Base-by-base conservation (phyloP, 2,888 invertebrate genomes). In the Polyommatus icarus region DNA sequence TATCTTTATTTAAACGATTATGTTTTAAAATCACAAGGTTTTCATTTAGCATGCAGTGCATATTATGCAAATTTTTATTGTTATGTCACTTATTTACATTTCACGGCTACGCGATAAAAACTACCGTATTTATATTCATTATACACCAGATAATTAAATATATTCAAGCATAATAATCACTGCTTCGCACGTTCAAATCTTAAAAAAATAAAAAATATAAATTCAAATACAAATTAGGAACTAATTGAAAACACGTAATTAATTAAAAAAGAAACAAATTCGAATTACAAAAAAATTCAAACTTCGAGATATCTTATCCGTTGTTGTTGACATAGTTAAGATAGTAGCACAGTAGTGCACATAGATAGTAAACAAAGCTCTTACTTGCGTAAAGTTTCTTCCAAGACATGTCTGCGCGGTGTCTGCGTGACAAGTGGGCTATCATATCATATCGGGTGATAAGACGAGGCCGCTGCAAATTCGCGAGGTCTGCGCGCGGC, bases 381-480 rank as follows among this genome's bases (percentile, higher is more conserved):
- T 90, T 84, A 90, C 90, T 83, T 54, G 84, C 81, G 54, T 84
- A 84, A 54, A 84, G 80, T 80, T 89, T 89, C 82, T 88, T 89
- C 88, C 87, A 88, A 81, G 82, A 83, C 84, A 86, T 86, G 73
- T 82, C 84, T 84, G 84, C 82, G 83, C 80, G 84, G 84, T 84
- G 87, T 87, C 87, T 88, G 87, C 83, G 82, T 80, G 79, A 80
- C 79, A 82, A 84, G 81, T 83, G 86, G 84, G 24, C 85, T 88
- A 89, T 89, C 87, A 88, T 91, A 92, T 90, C 90, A 88, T 86
- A 84, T 84, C 87, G 85, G 85, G 67, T 90, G 93, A 93, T 93
- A 93, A 91, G 86, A 78, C 91, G 90, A 93, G 93, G 93, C 87
- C 91, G 86, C 83, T 85, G 85, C 86, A 88, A 88, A 91, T 91